Base-by-base conservation (phyloP, 2,888 invertebrate species). In the Harpalus rubripes region DNA sequence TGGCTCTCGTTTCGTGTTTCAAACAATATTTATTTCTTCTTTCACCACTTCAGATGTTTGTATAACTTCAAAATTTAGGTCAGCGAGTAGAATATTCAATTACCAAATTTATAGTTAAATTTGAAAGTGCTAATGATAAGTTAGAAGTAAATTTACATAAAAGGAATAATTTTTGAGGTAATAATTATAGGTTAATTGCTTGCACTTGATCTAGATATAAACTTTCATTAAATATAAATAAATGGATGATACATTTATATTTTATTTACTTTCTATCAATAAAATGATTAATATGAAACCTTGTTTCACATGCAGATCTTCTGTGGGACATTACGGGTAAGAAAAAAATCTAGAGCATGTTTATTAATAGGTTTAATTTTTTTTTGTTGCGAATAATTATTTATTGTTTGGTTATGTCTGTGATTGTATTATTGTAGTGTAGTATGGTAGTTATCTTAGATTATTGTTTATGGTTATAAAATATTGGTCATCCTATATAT, bases 271-370 rank as follows among this genome's bases (percentile, higher is more conserved):
- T 84, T 84, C 78, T 80, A 61, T 58, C 58, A 16, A 44, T 44
- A 44, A 18, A 74, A 41, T 22, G 56, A 58, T 78, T 78, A 80
- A 80, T 80, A 32, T 61, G 59, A 15, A 39, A 12, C 41, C 32
- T 80, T 52, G 76, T 39, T 59, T 86, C 87, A 88, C 89, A 90
- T 88, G 90, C 91, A 92, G 92, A 92, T 92, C 88, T 92, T 92
- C 89, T 92, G 92, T 87, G 92, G 92, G 89, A 92, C 92, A 87
- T 91, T 91, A 88, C 91, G 92, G 89, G 91, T 92, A 89, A 92
- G 92, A 61, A 52, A 52, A 52, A 52, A 52, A 52, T 5, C 10
- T 52, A 52, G 44, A 52, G 44, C 44, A 52, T 52, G 44, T 12
- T 6, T 52, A 12, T 12, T 52, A 52, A 52, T 15, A n/a, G 56